These are phyloP conservation scores for Anguilla marmorata DNA, from an alignment of 2,797 vertebrate genomes.

Conservation along the genomic window DNA sequence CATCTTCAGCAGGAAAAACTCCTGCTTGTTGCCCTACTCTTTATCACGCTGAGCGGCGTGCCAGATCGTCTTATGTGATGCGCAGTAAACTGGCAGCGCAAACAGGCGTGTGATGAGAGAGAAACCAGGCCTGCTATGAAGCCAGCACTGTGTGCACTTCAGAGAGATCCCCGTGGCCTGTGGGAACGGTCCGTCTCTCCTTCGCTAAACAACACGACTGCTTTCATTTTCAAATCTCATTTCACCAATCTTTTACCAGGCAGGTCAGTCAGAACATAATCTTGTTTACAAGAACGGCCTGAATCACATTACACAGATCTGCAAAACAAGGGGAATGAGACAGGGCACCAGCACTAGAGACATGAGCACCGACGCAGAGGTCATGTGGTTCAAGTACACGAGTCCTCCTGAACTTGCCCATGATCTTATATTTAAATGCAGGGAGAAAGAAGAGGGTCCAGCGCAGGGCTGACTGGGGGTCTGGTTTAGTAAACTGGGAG, in stretches of 20 bases:
- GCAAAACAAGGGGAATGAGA: neutral
- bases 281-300: no score
- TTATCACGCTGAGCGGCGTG: neutral
- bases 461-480: neutral
- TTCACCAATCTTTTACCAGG: no score
- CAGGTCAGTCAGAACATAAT: no score
- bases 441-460: neutral
- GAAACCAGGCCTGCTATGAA: neutral
- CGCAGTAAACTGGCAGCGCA: neutral
- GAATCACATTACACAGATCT: neutral
- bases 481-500: neutral
- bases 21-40: neutral
- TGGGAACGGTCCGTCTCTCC: neutral
- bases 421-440: neutral
- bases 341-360: neutral
- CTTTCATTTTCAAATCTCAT: no score
- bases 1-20: neutral
- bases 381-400: neutral
- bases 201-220: neutral
- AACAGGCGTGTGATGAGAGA: neutral
- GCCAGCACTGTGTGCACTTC: neutral
- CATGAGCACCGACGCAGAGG: no score
- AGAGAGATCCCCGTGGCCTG: neutral
- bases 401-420: neutral
- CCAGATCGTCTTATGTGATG: neutral